These are phyloP conservation scores for Papilio aristodemus DNA, from an alignment of 1,140 invertebrate species.

Conservation along the genomic window DNA sequence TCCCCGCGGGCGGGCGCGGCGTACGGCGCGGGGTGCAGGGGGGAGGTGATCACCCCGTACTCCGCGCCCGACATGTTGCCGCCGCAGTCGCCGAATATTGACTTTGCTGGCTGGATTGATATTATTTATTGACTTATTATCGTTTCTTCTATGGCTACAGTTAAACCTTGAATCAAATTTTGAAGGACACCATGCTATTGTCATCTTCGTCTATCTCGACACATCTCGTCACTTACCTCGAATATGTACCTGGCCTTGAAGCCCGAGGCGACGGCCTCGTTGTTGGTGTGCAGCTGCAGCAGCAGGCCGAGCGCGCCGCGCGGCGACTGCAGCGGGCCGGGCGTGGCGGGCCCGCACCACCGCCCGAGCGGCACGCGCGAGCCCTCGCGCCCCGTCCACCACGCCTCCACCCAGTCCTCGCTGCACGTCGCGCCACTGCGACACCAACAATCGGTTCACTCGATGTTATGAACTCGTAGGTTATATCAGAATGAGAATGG, in stretches of 20 bases:
- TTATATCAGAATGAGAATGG: no score
- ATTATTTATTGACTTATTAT: not conserved
- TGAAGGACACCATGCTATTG: no score
- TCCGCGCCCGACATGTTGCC: constrained; percentile 92
- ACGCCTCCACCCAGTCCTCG: constrained; percentile 96
- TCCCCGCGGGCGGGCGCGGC: constrained; percentile 87
- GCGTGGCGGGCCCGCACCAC: constrained; percentile 91
- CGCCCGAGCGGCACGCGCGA: constrained; percentile 91
- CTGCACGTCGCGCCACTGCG: constrained; percentile 86
- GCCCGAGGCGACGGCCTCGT: constrained; percentile 91
- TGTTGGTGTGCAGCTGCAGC: constrained; percentile 91
- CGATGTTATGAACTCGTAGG: not conserved
- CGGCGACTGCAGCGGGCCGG: constrained; percentile 94
- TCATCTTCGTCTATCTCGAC: no score
- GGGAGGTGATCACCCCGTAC: constrained; percentile 93
- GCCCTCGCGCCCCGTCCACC: constrained; percentile 90
- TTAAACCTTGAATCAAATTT: not conserved
- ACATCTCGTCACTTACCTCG: constrained; percentile 78
- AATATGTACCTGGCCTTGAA: constrained; percentile 95
- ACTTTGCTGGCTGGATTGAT: constrained; percentile 85
- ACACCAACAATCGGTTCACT: not conserved
- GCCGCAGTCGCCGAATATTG: constrained; percentile 95
- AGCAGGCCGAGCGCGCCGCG: constrained; percentile 90
- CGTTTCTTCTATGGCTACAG: not conserved
- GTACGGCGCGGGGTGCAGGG: constrained; percentile 93